phyloP scores from a whole-genome alignment of 1,140 invertebrate species.

The Aradophagus sp. region DNA sequence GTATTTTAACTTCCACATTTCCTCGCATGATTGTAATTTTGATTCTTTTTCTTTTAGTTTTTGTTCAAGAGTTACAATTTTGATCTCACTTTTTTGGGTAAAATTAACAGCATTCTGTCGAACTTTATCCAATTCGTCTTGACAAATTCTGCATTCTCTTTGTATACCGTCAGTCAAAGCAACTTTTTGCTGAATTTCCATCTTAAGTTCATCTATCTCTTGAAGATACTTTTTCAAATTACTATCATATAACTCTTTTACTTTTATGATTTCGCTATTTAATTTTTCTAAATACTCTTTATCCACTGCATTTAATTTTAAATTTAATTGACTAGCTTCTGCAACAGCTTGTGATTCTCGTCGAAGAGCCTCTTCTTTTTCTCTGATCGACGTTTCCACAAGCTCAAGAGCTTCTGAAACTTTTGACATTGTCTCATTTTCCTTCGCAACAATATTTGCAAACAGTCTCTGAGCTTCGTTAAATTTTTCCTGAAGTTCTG shows the following conservation, averaged over 20 bases:
- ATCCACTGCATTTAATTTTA: slow-evolving; percentile 51
- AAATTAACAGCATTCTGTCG: slow-evolving; percentile 68
- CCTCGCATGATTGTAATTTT: slow-evolving; percentile 59
- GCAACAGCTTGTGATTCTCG: slow-evolving; percentile 71
- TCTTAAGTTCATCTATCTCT: slow-evolving; percentile 70
- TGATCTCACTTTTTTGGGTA: slow-evolving; percentile 67
- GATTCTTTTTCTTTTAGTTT: slow-evolving; percentile 71
- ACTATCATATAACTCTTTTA: slow-evolving; percentile 61
- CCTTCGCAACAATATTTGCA: slow-evolving; percentile 55
- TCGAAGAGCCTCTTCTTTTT: slow-evolving; percentile 73
- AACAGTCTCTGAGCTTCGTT: slow-evolving; percentile 54
- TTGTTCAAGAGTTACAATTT: slow-evolving; percentile 73
- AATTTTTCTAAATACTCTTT: slow-evolving; percentile 62
- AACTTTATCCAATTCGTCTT: slow-evolving; percentile 73
- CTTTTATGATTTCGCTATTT: slow-evolving; percentile 57
- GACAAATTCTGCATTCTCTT: slow-evolving; percentile 74
- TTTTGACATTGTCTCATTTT: slow-evolving; percentile 66
- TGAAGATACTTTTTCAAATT: slow-evolving; percentile 63
- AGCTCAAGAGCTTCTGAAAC: slow-evolving; percentile 74
- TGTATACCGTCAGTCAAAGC: slow-evolving; percentile 61
- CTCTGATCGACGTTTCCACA: slow-evolving; percentile 73
- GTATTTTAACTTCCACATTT: slow-evolving; percentile 72
- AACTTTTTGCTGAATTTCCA: slow-evolving; percentile 66
- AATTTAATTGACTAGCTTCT: slow-evolving; percentile 61
- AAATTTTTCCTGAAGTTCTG: slow-evolving; percentile 62